These are phyloP conservation scores for Eupithecia pulchellata DNA, from an alignment of 2,888 invertebrate species.

Conservation along the genomic window DNA sequence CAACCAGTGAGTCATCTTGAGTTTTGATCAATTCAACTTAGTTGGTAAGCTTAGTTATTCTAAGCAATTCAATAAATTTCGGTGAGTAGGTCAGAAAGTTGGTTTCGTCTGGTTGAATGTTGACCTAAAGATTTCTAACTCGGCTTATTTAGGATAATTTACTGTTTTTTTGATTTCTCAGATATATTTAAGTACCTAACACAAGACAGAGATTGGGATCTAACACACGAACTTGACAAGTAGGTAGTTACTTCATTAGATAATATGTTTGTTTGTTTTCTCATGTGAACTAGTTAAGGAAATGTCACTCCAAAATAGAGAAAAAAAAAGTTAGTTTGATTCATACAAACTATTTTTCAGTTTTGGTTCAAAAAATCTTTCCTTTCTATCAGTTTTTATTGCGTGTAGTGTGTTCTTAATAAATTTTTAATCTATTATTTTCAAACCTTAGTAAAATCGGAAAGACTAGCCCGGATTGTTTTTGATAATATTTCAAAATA, in stretches of 20 bases:
- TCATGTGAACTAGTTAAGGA: no score
- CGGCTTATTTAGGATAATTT: neutral
- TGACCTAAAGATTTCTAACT: conserved; percentile 11
- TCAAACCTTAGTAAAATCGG: neutral
- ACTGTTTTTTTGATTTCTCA: neutral
- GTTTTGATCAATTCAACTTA: conserved; percentile 11
- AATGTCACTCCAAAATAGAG: no score
- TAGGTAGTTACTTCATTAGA: neutral
- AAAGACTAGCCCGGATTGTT: neutral
- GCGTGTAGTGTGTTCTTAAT: no score
- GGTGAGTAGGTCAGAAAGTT: conserved; percentile 35
- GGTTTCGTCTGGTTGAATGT: conserved; percentile 5
- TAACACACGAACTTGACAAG: neutral
- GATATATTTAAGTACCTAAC: no score
- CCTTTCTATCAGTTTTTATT: no score
- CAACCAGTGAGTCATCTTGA: conserved; percentile 1
- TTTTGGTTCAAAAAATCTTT: no score
- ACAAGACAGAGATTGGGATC: neutral
- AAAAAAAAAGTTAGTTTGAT: no score
- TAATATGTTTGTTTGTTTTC: no score
- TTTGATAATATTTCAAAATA: neutral
- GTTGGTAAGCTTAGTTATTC: no score
- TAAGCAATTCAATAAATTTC: conserved; percentile 38
- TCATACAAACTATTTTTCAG: no score
- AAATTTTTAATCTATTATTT: no score